Evolutionary conservation across 2,113 vertebrate species (phyloP), one percentile per base, ranked within the genome.

Genomic region (Egretta garzetta): DNA sequence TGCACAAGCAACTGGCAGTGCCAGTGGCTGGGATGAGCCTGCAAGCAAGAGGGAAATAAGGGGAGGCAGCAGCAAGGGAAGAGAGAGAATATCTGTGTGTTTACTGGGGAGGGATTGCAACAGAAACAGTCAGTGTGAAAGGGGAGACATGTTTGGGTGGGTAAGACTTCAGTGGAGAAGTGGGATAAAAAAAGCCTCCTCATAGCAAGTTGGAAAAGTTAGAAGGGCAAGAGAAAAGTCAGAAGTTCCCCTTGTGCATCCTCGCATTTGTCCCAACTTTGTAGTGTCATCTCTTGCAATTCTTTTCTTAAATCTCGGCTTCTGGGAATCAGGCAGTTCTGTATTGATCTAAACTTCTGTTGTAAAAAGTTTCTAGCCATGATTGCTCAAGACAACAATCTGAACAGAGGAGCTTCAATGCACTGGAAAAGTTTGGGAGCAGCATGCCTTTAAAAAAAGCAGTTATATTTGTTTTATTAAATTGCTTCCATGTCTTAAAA

Each of bases 321-420:
- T 94, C 85, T 88, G 73, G 71, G 87, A 95, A 79, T 90, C 45
- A 3, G 64, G 50, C 87, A 93, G 56, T 91, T 91, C 84, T 90
- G 35, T 64, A 76, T 64, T 94, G 66, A 85, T 87, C 32, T 81
- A 14, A 91, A 71, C 62, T 96, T 96, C 2, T 84, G 37, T 77
- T 96, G 21, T 72, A 75, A 89, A 84, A 89, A 79, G 10, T 5
- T 73, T 90, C 88, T 91, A 73, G 58, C 49, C 23, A 5, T 89
- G 23, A 62, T 60, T 82, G n/a, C 86, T 84, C 60, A 47, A 56
- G 56, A 52, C 56, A 64, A 14, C 55, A 80, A 6, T 83, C 37
- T 85, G 77, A 63, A 72, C 43, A 92, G 41, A 8, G 3, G 52
- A 63, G 58, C 35, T 80, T 95, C 15, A 45, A 23, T 67, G 41